Percentiles rank a stretch among this genome's conserved stretches.
These are phyloP conservation scores for Tenebrosternarchus preto DNA, from an alignment of 2,113 vertebrate genomes.

Conservation along the genomic window DNA sequence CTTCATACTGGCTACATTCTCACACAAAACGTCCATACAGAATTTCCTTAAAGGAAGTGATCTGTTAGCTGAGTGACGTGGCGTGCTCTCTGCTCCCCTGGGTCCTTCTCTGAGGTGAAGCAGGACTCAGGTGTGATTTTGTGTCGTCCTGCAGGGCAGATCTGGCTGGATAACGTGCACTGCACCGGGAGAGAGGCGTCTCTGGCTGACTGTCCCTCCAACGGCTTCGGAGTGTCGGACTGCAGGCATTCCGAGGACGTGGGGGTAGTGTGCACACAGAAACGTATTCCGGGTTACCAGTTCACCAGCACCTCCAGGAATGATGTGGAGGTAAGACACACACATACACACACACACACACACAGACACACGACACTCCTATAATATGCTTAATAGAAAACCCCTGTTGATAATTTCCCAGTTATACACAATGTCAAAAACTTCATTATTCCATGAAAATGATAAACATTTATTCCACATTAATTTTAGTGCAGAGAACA, in stretches of 20 bases:
- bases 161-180: conserved; percentile 93
- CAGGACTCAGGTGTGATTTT: not conserved
- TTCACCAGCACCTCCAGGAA: conserved; percentile 78
- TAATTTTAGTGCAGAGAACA: too few species aligned
- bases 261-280: conserved; percentile 86
- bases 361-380: too few species aligned
- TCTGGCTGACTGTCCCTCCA: conserved; percentile 82
- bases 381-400: too few species aligned
- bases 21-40: too few species aligned
- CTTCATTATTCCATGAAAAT: too few species aligned
- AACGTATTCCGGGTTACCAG: conserved; percentile 88
- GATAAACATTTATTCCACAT: too few species aligned
- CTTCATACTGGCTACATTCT: too few species aligned
- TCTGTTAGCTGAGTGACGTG: too few species aligned
- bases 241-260: conserved; percentile 94
- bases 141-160: conserved; percentile 74
- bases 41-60: too few species aligned
- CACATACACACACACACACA: not conserved
- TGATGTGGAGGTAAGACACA: conserved; percentile 76
- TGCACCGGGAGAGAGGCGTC: conserved; percentile 83
- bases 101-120: not conserved
- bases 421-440: too few species aligned
- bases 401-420: too few species aligned
- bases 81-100: too few species aligned
- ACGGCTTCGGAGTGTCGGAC: conserved; percentile 88